Conservation (phyloP, 2,797 vertebrate species). For the Platyrinchus mystaceus region DNA sequence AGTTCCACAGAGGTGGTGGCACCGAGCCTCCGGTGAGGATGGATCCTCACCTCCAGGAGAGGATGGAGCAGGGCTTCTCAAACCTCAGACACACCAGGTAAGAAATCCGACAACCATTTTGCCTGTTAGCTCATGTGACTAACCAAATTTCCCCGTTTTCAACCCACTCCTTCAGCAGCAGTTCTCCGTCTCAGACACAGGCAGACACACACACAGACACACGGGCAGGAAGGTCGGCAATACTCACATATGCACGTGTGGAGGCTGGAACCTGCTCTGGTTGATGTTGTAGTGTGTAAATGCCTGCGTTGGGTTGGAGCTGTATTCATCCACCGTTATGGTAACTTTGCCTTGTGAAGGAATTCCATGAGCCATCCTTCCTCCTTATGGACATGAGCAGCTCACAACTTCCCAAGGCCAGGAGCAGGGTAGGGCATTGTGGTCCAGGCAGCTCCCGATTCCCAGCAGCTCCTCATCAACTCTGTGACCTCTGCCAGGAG, state of each 20-base stretch:
- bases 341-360: conserved; percentile 94
- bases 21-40: fast-evolving
- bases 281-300: conserved; percentile 99
- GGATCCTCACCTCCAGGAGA: not conserved
- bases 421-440: conserved; percentile 83
- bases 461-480: conserved; percentile 72
- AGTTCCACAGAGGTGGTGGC: not conserved
- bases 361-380: conserved; percentile 97
- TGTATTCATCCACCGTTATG: conserved; percentile 96
- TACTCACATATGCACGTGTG: conserved; percentile 97
- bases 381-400: conserved; percentile 89
- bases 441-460: conserved; percentile 59
- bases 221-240: not conserved
- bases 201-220: not conserved
- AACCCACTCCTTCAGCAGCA: not conserved
- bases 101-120: fast-evolving
- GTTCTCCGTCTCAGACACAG: fast-evolving
- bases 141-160: not conserved
- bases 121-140: fast-evolving
- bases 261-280: conserved; percentile 97
- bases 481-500: conserved; percentile 50
- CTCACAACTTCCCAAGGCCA: conserved; percentile 87
- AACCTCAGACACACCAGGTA: not conserved
- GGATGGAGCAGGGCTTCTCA: not conserved
- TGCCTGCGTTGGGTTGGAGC: conserved; percentile 97